Evolutionary conservation across 2,888 invertebrate genomes (phyloP).

Genomic region (Monochamus alternatus): DNA sequence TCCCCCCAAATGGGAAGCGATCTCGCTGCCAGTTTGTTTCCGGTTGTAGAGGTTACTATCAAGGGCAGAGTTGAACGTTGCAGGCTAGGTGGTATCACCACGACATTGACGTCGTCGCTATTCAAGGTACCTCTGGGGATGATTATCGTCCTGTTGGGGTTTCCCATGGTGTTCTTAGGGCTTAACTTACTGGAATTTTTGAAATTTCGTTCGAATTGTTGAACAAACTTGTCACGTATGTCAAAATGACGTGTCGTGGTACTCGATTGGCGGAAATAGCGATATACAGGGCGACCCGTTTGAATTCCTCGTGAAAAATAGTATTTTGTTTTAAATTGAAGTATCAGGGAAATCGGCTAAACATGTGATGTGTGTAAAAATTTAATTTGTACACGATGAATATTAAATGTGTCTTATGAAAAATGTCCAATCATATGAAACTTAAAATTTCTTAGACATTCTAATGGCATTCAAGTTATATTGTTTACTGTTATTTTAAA

Average conservation of each 20-base stretch:
- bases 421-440: too few species aligned
- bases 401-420: too few species aligned
- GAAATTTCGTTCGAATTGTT: neutral
- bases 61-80: conserved; percentile 49
- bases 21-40: conserved; percentile 29
- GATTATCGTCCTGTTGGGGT: conserved; percentile 58
- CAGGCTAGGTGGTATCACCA: conserved; percentile 61
- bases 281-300: too few species aligned
- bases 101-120: conserved; percentile 63
- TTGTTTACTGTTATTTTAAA: too few species aligned
- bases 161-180: conserved; percentile 13
- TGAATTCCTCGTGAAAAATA: too few species aligned
- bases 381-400: too few species aligned
- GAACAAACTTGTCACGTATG: neutral
- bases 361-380: too few species aligned
- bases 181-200: neutral
- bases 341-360: too few species aligned
- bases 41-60: conserved; percentile 30
- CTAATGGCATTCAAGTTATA: too few species aligned
- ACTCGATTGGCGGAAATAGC: too few species aligned
- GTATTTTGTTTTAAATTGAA: too few species aligned
- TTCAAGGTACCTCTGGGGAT: conserved; percentile 64
- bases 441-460: too few species aligned
- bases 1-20: conserved; percentile 44
- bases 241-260: neutral